phyloP scores from a whole-genome alignment of 2,888 invertebrate genomes.

The Drosophila nigricruria region DNA sequence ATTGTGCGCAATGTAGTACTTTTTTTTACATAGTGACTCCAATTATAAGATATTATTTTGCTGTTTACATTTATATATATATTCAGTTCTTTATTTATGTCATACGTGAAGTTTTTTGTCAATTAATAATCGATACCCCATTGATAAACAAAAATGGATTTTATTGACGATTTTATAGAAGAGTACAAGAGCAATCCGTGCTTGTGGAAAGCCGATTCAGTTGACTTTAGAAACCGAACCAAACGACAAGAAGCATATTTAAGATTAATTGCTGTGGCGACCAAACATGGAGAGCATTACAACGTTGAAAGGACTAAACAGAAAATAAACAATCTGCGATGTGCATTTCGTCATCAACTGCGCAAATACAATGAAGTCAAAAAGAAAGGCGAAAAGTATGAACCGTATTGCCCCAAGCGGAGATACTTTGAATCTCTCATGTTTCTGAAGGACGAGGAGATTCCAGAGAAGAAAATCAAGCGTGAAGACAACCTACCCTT shows the following conservation, averaged over 20 bases:
- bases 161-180: conserved; percentile 85
- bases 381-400: conserved; percentile 84
- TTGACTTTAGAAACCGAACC: conserved; percentile 83
- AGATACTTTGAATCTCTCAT: conserved; percentile 84
- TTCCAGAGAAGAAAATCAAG: conserved; percentile 69
- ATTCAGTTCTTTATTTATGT: conserved; percentile 39
- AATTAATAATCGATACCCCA: conserved; percentile 32
- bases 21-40: conserved; percentile 5
- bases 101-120: conserved; percentile 29
- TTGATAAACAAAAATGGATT: conserved; percentile 80
- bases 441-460: conserved; percentile 85
- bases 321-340: conserved; percentile 85
- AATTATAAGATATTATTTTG: conserved; percentile 21
- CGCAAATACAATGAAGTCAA: conserved; percentile 84
- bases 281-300: conserved; percentile 85
- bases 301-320: conserved; percentile 85
- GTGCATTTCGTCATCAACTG: conserved; percentile 84
- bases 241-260: conserved; percentile 84
- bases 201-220: conserved; percentile 84
- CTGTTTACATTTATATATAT: conserved; percentile 34
- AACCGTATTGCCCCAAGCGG: conserved; percentile 84
- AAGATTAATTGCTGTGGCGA: conserved; percentile 84
- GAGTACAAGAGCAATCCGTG: conserved; percentile 85
- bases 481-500: conserved; percentile 52
- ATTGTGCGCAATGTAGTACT: background rate